These are phyloP conservation scores for Pachyrhynchus sulphureomaculatus DNA, from an alignment of 1,140 invertebrate genomes.

Conservation along the genomic window DNA sequence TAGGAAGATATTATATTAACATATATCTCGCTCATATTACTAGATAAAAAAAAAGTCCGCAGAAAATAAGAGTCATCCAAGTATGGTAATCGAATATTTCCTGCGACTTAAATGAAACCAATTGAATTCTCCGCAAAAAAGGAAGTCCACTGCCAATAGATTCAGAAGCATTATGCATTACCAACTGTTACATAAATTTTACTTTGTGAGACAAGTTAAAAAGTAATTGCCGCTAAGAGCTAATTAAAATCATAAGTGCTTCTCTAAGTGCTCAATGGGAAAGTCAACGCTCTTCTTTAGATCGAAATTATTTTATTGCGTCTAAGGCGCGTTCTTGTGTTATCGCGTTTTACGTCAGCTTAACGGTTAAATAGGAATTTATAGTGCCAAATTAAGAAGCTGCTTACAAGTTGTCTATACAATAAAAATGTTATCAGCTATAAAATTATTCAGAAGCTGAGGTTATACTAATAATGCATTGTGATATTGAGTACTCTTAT, in stretches of 20 bases:
- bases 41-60: too few relatives aligned
- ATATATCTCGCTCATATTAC: too few relatives aligned
- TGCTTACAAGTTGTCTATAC: too few relatives aligned
- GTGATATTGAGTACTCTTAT: too few relatives aligned
- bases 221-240: not conserved
- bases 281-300: constrained; percentile 1
- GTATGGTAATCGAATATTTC: not conserved
- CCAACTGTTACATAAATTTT: not conserved
- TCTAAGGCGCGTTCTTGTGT: not conserved
- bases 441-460: too few relatives aligned
- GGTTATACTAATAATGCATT: too few relatives aligned
- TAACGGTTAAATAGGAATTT: too few relatives aligned
- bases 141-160: constrained; percentile 1
- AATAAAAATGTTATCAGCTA: too few relatives aligned
- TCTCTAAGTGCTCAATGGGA: constrained; percentile 8
- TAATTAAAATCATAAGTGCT: constrained; percentile 8
- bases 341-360: too few relatives aligned
- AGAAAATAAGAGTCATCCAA: too few relatives aligned
- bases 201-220: not conserved
- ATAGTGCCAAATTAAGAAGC: too few relatives aligned
- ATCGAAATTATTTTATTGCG: not conserved
- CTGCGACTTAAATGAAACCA: not conserved
- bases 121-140: not conserved
- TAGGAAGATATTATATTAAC: too few relatives aligned
- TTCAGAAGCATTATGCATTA: not conserved